Conservation (phyloP, 2,113 vertebrate species). For the Phalacrocorax brasilianus region DNA sequence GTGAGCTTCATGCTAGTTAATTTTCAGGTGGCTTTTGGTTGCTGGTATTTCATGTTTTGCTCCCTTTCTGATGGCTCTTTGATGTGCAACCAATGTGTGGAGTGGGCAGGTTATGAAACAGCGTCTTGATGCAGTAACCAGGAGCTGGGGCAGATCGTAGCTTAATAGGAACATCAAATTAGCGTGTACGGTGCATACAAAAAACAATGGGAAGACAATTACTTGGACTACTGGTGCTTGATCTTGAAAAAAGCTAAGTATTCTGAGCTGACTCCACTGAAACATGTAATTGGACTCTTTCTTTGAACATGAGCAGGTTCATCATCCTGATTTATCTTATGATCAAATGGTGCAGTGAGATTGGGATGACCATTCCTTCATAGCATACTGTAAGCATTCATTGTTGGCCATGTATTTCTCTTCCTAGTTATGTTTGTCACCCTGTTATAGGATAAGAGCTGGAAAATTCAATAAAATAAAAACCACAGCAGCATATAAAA, state of each 20-base stretch:
- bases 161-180: background rate
- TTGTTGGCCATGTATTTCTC: background rate
- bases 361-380: background rate
- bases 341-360: background rate
- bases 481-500: background rate
- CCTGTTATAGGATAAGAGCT: background rate
- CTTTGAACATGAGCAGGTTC: background rate
- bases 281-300: background rate
- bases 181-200: background rate
- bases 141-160: background rate
- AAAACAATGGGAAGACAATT: background rate
- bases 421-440: background rate
- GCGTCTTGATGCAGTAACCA: background rate
- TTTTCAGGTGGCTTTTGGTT: conserved; percentile 23
- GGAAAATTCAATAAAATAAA: background rate
- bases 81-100: background rate
- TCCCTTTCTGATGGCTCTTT: background rate
- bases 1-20: background rate
- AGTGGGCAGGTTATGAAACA: background rate
- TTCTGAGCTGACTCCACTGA: background rate
- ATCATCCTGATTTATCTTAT: background rate
- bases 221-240: background rate
- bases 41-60: conserved; percentile 10
- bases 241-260: background rate
- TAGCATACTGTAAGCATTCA: background rate